Evolutionary conservation across 2,113 vertebrate species (phyloP).

Genomic region (Bombycilla garrulus): DNA sequence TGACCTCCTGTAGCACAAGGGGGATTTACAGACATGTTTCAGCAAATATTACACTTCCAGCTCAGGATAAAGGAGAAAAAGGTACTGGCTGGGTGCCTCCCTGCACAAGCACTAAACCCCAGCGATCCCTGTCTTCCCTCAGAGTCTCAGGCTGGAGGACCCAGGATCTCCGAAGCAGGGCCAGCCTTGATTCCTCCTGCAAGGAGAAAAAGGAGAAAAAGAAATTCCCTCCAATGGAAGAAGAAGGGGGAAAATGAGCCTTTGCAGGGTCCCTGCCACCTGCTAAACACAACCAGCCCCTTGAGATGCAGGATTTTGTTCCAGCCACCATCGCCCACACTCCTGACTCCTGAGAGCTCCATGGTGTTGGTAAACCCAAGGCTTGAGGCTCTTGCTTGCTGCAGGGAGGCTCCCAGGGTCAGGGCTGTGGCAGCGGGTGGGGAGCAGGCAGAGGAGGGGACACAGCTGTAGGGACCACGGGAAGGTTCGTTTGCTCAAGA

Average conservation of each 20-base stretch:
- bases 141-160: background rate
- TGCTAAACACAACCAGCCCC: background rate
- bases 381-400: background rate
- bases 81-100: background rate
- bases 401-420: background rate
- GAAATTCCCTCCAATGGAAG: background rate
- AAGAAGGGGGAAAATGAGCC: background rate
- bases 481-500: background rate
- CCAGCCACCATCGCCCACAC: background rate
- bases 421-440: background rate
- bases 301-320: background rate
- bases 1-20: conserved; percentile 34
- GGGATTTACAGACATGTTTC: conserved; percentile 20
- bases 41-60: conserved; percentile 25
- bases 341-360: background rate
- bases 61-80: background rate
- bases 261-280: background rate
- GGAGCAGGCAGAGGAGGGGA: background rate
- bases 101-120: background rate
- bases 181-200: background rate
- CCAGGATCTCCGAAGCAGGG: background rate
- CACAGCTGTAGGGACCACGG: background rate
- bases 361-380: background rate
- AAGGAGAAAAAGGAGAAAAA: background rate
- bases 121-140: background rate